A percentile compares a stretch with the other conserved stretches of the same genome.
Evolutionary conservation across 2,797 vertebrate species (phyloP).

Genomic region (Neosilurus mollespiculum): DNA sequence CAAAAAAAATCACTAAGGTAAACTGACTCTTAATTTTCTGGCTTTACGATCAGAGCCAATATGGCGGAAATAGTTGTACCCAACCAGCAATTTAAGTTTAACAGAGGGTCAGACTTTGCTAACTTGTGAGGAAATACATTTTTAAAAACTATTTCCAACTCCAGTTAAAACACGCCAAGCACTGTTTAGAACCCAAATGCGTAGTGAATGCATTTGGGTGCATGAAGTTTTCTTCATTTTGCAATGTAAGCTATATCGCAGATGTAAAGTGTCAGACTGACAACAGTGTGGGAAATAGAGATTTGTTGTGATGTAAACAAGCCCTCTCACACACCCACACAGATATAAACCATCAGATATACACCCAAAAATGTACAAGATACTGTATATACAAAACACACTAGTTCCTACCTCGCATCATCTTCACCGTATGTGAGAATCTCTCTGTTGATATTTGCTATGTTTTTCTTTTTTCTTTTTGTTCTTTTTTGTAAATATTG

Average conservation of each 20-base stretch:
- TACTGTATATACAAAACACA: constrained; percentile 37
- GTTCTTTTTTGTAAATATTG: constrained; percentile 41
- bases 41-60: constrained; percentile 9
- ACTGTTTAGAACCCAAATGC: not conserved
- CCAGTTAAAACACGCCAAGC: not conserved
- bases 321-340: constrained; percentile 34
- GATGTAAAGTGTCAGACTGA: not conserved
- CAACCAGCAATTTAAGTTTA: not conserved
- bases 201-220: no score
- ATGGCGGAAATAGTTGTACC: constrained; percentile 13
- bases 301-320: constrained; percentile 46
- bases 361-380: constrained; percentile 25
- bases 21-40: not conserved
- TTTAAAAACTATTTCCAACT: not conserved
- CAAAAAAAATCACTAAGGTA: not conserved
- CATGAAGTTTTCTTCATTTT: not conserved
- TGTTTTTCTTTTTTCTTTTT: not conserved
- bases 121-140: not conserved
- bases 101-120: not conserved
- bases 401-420: constrained; percentile 78
- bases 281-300: not conserved
- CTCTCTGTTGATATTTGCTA: constrained; percentile 28
- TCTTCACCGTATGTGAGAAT: constrained; percentile 64
- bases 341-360: constrained; percentile 14
- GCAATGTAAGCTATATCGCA: not conserved